Evolutionary conservation across 2,888 invertebrate genomes (phyloP), one percentile per base, ranked within the genome.

Genomic region (Amorpha juglandis): DNA sequence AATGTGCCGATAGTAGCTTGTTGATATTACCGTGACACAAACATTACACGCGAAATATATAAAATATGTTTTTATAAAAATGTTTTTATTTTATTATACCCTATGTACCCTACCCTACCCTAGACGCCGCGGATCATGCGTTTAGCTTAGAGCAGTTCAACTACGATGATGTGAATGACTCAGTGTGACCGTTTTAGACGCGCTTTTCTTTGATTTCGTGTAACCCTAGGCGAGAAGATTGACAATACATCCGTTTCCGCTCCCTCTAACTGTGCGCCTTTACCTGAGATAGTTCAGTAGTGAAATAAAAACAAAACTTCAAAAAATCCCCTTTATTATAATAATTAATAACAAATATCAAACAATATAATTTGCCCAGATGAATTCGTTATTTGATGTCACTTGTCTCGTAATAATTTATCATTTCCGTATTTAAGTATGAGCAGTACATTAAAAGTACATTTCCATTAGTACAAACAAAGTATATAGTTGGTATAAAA

Each of bases 251-350:
- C 27, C 27, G 2, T 27, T 27, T 4, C 1, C 27, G 4, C 4
- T 27, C 27, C n/a, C 27, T 1, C 27, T 27, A 3, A 27, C 4
- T 27, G 2, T 27, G 27, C 4, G 27, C 27, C 27, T 27, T 3
- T 27, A 4, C 27, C 27, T 27, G 1, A 27, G 38, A 35, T 7
- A 35, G 35, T 35, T 35, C 12, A 42, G 8, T 19, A 21, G 42
- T 19, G 19, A 48, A 66, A 66, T 42, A 53, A 66, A 47, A 66
- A n/a, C 42, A 19, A 63, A 47, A 67, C 80, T 74, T 75, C 71
- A 81, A 80, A 79, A 85, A 83, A 78, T 76, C 79, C 86, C 85
- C 76, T 83, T 86, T 83, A 85, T 80, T 84, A 81, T 76, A 82
- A 81, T 81, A 82, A 81, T 81, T 83, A 82, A 68, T 73, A 78